A percentile compares a stretch with the other conserved stretches of the same genome.
Evolutionary conservation across 1,140 invertebrate species (phyloP).

Genomic region (Macrobrachium nipponense): DNA sequence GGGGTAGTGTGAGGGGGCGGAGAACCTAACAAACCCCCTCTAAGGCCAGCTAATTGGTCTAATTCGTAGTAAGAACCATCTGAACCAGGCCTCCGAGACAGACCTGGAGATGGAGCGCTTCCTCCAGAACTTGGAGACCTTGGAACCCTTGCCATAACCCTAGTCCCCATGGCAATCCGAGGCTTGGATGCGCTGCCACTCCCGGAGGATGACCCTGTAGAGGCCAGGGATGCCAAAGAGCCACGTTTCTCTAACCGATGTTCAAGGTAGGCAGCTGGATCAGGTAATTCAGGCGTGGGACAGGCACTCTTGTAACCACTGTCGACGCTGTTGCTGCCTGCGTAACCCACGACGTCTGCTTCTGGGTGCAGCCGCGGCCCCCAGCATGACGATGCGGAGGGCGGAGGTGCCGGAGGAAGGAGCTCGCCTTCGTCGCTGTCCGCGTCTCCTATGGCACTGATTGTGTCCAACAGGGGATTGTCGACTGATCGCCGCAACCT

Average conservation of each 20-base stretch:
- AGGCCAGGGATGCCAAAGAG: constrained; percentile 58
- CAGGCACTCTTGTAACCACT: constrained; percentile 70
- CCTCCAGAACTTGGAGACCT: constrained; percentile 59
- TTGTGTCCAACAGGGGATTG: constrained; percentile 68
- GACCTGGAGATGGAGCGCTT: constrained; percentile 41
- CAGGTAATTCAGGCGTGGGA: constrained; percentile 69
- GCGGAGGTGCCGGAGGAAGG: constrained; percentile 37
- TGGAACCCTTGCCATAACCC: constrained; percentile 65
- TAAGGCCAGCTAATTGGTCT: constrained; percentile 67
- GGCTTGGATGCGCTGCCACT: constrained; percentile 64
- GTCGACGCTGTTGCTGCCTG: constrained; percentile 69
- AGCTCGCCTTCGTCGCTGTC: constrained; percentile 62
- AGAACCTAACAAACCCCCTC: constrained; percentile 67
- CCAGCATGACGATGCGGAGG: constrained; percentile 48
- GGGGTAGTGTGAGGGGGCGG: constrained; percentile 53
- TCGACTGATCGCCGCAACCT: constrained; percentile 62
- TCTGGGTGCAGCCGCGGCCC: constrained; percentile 65
- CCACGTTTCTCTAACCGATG: constrained; percentile 59
- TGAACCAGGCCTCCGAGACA: constrained; percentile 42
- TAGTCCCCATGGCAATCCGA: constrained; percentile 69
- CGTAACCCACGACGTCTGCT: constrained; percentile 68
- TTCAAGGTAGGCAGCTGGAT: constrained; percentile 64
- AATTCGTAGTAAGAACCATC: constrained; percentile 65
- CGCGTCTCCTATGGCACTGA: constrained; percentile 68
- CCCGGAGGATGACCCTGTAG: constrained; percentile 55